Evolutionary conservation across 1,140 invertebrate species (phyloP).

Genomic region (Pomacea maculata): DNA sequence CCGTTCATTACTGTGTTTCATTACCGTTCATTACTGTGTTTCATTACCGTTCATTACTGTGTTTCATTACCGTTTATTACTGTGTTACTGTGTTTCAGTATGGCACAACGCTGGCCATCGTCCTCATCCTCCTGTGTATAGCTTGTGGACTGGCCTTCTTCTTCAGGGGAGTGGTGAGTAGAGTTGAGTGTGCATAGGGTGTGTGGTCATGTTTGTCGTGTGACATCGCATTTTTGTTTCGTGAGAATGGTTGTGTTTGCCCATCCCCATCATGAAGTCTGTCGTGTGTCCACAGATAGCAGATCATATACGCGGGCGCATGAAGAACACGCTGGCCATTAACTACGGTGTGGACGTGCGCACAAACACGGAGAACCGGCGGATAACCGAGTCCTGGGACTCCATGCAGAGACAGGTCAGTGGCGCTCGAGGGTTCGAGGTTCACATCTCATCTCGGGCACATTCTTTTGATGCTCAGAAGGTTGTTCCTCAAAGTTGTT

Average conservation of each 20-base stretch:
- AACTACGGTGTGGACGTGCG: slow-evolving; percentile 52
- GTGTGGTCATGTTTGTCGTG: neutral
- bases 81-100: slow-evolving; percentile 49
- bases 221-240: too few species aligned
- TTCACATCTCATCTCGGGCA: too few species aligned
- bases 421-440: too few species aligned
- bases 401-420: slow-evolving; percentile 58
- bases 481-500: too few species aligned
- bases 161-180: slow-evolving; percentile 53
- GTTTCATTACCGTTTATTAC: neutral
- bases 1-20: neutral
- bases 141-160: slow-evolving; percentile 50
- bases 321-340: slow-evolving; percentile 37
- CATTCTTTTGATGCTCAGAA: too few species aligned
- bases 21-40: slow-evolving; percentile 36
- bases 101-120: slow-evolving; percentile 53
- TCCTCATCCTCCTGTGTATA: slow-evolving; percentile 46
- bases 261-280: neutral
- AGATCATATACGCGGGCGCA: slow-evolving; percentile 37
- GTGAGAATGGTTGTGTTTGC: neutral
- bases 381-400: slow-evolving; percentile 60
- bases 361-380: slow-evolving; percentile 47
- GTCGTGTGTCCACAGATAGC: slow-evolving; percentile 39
- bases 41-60: slow-evolving; percentile 27
- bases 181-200: neutral